phyloP scores from a whole-genome alignment of 1,140 invertebrate species.

The Charaxes varanes region DNA sequence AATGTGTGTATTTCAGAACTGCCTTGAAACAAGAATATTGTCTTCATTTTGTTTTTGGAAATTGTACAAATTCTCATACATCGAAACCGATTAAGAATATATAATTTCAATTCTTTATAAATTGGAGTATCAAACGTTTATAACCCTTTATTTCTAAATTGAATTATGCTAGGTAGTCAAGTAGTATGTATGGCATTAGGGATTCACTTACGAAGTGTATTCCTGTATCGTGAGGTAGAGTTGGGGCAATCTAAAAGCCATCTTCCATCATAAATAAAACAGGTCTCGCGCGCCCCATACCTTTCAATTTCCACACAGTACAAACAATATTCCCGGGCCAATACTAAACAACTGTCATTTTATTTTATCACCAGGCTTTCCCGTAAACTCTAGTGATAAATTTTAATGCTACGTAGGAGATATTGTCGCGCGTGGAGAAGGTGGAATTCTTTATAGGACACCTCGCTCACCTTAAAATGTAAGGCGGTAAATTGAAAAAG shows the following conservation, averaged over 20 bases:
- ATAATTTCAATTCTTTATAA: too few relatives aligned
- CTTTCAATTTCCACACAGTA: conserved; percentile 68
- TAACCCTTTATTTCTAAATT: too few relatives aligned
- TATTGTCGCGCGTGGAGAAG: conserved; percentile 53
- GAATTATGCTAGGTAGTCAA: too few relatives aligned
- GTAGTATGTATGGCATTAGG: too few relatives aligned
- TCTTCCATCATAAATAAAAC: conserved; percentile 65
- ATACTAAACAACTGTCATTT: conserved; percentile 73
- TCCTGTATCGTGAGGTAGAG: too few relatives aligned
- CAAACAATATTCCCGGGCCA: conserved; percentile 56
- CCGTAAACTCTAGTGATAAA: conserved; percentile 67
- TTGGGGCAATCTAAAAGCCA: conserved; percentile 68
- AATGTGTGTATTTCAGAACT: too few relatives aligned
- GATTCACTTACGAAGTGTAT: too few relatives aligned
- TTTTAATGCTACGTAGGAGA: conserved; percentile 62
- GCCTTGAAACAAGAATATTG: too few relatives aligned
- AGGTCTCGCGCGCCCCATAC: conserved; percentile 61
- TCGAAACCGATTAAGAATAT: too few relatives aligned
- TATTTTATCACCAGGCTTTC: conserved; percentile 67
- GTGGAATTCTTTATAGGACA: conserved; percentile 14
- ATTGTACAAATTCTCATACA: too few relatives aligned
- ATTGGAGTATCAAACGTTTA: too few relatives aligned
- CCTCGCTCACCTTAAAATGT: background rate
- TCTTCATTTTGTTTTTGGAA: too few relatives aligned
- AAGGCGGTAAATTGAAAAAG: conserved; percentile 3